Percentiles rank a stretch among this genome's conserved stretches.
These are phyloP conservation scores for Scolopax bukidnonensis DNA, from an alignment of 2,797 vertebrate species.

Conservation along the genomic window DNA sequence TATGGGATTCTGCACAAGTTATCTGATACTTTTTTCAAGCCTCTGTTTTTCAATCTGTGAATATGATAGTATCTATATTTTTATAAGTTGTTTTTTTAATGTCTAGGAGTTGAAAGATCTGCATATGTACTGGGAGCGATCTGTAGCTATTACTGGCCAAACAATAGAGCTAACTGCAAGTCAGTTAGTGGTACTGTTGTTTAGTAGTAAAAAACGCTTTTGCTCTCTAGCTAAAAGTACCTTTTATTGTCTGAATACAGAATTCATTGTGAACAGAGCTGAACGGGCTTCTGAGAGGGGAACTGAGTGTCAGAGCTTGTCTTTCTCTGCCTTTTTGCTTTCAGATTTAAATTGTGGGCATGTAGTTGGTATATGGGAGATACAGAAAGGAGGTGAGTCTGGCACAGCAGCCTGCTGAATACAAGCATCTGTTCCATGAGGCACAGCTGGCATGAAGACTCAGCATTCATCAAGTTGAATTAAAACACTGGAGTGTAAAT, in stretches of 20 bases:
- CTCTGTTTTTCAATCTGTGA: neutral
- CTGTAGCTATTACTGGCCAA: neutral
- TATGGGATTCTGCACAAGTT: neutral
- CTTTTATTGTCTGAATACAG: neutral
- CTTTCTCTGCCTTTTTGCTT: neutral
- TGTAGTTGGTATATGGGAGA: neutral
- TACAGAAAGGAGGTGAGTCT: neutral
- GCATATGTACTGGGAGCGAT: neutral
- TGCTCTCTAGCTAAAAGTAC: neutral
- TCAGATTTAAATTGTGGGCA: neutral
- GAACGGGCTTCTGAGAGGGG: neutral
- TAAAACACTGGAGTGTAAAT: slow-evolving; percentile 11
- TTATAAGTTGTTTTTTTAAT: neutral
- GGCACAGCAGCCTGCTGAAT: neutral
- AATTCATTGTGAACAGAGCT: neutral
- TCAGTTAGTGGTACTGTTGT: neutral
- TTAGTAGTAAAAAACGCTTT: neutral
- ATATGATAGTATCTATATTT: neutral
- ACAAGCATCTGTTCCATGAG: neutral
- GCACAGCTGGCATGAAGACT: neutral
- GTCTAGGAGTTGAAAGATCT: neutral
- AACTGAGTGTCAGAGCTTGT: neutral
- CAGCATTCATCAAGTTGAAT: neutral
- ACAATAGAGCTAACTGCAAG: neutral
- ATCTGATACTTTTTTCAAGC: neutral